Evolutionary conservation across 2,113 vertebrate species (phyloP).

Genomic region (Chionis minor): DNA sequence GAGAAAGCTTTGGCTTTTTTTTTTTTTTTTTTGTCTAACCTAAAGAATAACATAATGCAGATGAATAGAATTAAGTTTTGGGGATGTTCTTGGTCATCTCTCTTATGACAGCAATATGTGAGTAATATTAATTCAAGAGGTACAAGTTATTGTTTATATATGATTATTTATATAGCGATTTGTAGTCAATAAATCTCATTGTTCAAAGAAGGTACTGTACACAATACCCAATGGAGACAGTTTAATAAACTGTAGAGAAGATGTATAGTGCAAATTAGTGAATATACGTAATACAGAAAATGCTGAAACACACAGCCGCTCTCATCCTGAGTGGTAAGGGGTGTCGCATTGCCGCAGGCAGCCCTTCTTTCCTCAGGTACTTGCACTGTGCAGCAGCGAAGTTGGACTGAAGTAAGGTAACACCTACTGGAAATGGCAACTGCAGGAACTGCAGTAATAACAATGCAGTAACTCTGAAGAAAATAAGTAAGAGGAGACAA

Average conservation of each 20-base stretch:
- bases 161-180: not conserved
- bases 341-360: not conserved
- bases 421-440: not conserved
- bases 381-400: accelerated
- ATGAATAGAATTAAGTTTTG: not conserved
- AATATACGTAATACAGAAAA: not conserved
- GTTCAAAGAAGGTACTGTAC: not conserved
- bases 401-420: not conserved
- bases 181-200: not conserved
- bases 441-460: not conserved
- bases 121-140: not conserved
- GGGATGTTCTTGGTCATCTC: not conserved
- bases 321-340: not conserved
- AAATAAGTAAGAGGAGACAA: not conserved
- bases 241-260: not conserved
- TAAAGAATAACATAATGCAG: not conserved
- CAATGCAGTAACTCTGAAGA: not conserved
- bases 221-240: not conserved
- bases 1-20: not conserved
- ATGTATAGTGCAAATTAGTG: not conserved
- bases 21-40: not conserved
- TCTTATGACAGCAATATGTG: not conserved
- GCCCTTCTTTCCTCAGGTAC: not conserved
- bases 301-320: not conserved
- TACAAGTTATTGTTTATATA: not conserved